Conservation (phyloP, 2,113 vertebrate genomes). For the Ciconia maguari region DNA sequence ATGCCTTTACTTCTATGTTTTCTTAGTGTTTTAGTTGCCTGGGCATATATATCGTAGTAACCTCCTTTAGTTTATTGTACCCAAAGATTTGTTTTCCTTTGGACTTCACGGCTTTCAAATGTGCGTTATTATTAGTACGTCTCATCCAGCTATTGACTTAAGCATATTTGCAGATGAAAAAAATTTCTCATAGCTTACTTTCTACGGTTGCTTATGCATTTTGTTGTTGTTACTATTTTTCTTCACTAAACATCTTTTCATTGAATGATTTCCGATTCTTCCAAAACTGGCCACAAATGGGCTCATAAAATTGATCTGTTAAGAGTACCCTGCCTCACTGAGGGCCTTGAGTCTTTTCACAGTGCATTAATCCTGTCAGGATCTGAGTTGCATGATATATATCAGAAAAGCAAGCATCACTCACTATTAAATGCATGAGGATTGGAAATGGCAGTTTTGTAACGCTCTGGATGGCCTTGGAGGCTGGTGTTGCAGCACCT, state of each 20-base stretch:
- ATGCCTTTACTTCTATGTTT: neutral
- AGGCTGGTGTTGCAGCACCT: neutral
- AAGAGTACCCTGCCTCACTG: neutral
- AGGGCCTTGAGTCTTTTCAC: neutral
- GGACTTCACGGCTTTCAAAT: neutral
- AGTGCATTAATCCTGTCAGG: slow-evolving; percentile 12
- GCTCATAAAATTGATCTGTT: neutral
- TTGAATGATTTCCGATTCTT: neutral
- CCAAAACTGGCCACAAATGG: neutral
- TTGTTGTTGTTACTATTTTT: neutral
- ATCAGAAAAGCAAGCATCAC: neutral
- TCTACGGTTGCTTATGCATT: neutral
- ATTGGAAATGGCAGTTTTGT: neutral
- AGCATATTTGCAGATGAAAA: neutral
- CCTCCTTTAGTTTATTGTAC: neutral
- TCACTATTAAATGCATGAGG: neutral
- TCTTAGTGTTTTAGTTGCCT: neutral
- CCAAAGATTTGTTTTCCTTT: neutral
- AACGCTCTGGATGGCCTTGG: neutral
- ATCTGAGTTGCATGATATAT: neutral
- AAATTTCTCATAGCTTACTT: neutral
- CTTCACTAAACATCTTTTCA: neutral
- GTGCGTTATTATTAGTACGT: neutral
- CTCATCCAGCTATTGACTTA: neutral
- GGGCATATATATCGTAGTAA: neutral